Conservation (phyloP, 2,113 vertebrate species). For the Philantomba maxwellii region DNA sequence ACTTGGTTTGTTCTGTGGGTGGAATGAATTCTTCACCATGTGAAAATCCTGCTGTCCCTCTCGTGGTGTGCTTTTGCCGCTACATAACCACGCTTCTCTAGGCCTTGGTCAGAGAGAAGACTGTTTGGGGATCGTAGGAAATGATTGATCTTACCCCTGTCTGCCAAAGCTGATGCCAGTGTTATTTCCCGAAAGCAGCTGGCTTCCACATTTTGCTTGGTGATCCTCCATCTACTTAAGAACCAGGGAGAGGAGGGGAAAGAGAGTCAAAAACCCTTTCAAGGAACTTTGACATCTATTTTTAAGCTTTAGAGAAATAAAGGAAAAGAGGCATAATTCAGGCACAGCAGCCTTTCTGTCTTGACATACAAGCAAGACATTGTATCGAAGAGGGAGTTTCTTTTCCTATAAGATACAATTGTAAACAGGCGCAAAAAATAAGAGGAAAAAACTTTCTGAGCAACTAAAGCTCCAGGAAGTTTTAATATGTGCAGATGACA, state of each 20-base stretch:
- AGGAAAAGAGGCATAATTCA: background rate
- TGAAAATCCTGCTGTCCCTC: conserved; percentile 6
- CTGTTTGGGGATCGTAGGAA: conserved; percentile 19
- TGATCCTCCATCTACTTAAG: conserved; percentile 1
- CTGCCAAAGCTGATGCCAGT: conserved; percentile 49
- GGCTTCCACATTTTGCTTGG: conserved; percentile 45
- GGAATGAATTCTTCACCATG: background rate
- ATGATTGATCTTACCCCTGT: conserved; percentile 17
- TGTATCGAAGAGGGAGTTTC: background rate
- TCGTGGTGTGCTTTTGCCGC: background rate
- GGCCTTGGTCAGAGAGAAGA: background rate
- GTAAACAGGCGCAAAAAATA: conserved; percentile 9
- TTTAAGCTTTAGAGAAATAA: conserved; percentile 33
- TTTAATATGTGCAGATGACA: background rate
- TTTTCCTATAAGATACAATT: background rate
- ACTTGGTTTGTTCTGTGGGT: background rate
- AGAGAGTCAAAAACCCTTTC: conserved; percentile 20
- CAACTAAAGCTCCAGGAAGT: background rate
- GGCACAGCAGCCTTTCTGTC: background rate
- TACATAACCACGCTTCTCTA: background rate
- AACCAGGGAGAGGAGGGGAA: background rate
- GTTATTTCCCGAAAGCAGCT: conserved; percentile 47
- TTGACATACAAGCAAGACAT: background rate
- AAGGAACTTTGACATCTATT: conserved; percentile 12
- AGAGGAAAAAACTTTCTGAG: background rate